These are phyloP conservation scores for Semicossyphus pulcher DNA, from an alignment of 2,113 vertebrate genomes.

Conservation along the genomic window DNA sequence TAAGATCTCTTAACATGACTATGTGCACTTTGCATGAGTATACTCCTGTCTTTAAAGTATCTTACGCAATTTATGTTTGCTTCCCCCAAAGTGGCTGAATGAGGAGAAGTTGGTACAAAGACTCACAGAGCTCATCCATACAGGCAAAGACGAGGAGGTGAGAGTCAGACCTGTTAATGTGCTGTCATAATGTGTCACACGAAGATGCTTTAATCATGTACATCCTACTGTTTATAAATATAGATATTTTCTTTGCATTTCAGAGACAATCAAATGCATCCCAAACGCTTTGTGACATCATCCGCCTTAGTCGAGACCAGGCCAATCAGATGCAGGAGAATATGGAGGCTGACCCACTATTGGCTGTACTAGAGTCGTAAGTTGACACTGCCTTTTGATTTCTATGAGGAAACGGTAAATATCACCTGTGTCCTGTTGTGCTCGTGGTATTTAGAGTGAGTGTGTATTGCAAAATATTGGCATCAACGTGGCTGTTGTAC, in stretches of 20 bases:
- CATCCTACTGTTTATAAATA: not conserved
- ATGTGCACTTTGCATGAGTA: not conserved
- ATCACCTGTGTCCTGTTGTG: not conserved
- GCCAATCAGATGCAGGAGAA: conserved; percentile 90
- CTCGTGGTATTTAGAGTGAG: too few relatives aligned
- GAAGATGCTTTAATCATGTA: not conserved
- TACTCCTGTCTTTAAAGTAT: not conserved
- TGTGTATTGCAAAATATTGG: too few relatives aligned
- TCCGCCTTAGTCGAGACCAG: conserved; percentile 96
- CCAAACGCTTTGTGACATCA: conserved; percentile 95
- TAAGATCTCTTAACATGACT: conserved; percentile 74
- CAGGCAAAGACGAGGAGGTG: conserved; percentile 94
- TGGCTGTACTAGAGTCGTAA: conserved; percentile 94
- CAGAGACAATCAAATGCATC: conserved; percentile 98
- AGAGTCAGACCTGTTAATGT: conserved; percentile 56
- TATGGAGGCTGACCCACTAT: conserved; percentile 90
- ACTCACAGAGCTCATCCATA: conserved; percentile 91
- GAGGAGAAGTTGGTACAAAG: conserved; percentile 92
- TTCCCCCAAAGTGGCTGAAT: conserved; percentile 89
- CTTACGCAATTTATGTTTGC: not conserved
- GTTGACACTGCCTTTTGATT: conserved; percentile 62
- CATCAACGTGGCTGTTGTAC: too few relatives aligned
- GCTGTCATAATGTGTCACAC: not conserved
- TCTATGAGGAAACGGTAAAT: not conserved
- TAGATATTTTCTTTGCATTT: conserved; percentile 8